phyloP scores from a whole-genome alignment of 2,888 invertebrate genomes.

The Crioceris asparagi region DNA sequence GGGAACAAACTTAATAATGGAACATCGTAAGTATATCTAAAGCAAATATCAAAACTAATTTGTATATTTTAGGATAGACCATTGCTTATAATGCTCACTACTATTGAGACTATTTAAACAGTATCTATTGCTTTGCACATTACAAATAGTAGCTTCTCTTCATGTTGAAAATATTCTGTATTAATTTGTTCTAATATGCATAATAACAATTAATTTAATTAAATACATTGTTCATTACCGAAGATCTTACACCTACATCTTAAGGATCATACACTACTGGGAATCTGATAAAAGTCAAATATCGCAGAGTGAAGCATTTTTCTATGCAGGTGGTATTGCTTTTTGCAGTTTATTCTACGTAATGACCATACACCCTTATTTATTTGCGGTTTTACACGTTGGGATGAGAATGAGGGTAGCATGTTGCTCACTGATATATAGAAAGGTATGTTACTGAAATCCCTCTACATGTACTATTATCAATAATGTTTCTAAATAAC shows the following conservation, averaged over 20 bases:
- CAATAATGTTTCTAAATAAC: too few species aligned
- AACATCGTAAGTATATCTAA: conserved; percentile 21
- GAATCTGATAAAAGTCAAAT: conserved; percentile 27
- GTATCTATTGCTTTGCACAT: too few species aligned
- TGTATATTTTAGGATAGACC: conserved; percentile 1
- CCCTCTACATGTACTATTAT: not conserved
- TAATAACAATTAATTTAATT: not conserved
- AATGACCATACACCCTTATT: conserved; percentile 61
- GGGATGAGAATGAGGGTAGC: conserved; percentile 67
- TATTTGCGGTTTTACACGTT: conserved; percentile 51
- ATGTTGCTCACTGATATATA: conserved; percentile 60
- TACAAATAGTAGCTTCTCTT: too few species aligned
- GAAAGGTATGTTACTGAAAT: conserved; percentile 45
- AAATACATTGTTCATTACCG: not conserved
- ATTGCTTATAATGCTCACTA: too few species aligned
- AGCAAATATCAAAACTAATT: not conserved
- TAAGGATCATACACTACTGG: conserved; percentile 34
- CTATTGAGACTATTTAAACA: too few species aligned
- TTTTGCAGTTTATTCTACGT: conserved; percentile 47
- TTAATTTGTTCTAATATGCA: not conserved
- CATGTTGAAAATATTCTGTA: not conserved
- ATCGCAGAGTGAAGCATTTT: conserved; percentile 42
- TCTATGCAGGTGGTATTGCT: conserved; percentile 47
- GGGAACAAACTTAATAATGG: conserved; percentile 27
- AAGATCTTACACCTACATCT: conserved; percentile 22